Base-by-base conservation (phyloP, 2,797 vertebrate genomes). In the Falco peregrinus region DNA sequence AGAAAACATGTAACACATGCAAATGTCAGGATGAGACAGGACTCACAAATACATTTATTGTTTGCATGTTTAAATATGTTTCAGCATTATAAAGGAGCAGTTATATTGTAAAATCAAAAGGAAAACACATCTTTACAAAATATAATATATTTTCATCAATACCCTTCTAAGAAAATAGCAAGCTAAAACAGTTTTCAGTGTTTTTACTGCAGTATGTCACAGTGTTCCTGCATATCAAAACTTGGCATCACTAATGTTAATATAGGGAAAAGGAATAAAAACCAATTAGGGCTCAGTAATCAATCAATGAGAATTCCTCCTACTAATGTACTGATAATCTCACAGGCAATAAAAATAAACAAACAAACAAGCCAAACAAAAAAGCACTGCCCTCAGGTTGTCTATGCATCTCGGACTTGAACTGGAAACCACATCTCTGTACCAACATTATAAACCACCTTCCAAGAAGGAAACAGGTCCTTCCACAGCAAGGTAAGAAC, bases 291-390 rank as follows among this genome's bases (percentile, higher is more conserved):
- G 33, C 16, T 64, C 45, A 53, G 63, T 50, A 71, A 96, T 96
- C 85, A 90, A 78, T 97, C 94, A 95, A 57, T 87, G 87, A 76
- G 77, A 91, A 57, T 76, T 93, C 61, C 65, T 95, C 67, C 77
- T 54, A 33, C 74, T 85, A 78, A 93, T 51, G 73, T 48, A 61
- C 60, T n/a, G 18, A 75, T 70, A 86, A 80, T 59, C 71, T 91
- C 76, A 85, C 35, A 88, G 29, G 59, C 37, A 92, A 43, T 35
- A 51, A 60, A 84, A 89, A 89, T 25, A 85, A 95, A 89, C n/a
- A 54, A 39, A n/a, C 35, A 91, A 83, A 50, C 17, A 87, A 83
- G 14, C 25, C 48, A 84, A 78, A 83, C 41, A 41, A 16, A 61
- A 87, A 78, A 54, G 8, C 82, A 53, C 39, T 63, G 73, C 74